These are phyloP conservation scores for Potamilus streckersoni DNA, from an alignment of 1,140 invertebrate genomes.

Conservation along the genomic window DNA sequence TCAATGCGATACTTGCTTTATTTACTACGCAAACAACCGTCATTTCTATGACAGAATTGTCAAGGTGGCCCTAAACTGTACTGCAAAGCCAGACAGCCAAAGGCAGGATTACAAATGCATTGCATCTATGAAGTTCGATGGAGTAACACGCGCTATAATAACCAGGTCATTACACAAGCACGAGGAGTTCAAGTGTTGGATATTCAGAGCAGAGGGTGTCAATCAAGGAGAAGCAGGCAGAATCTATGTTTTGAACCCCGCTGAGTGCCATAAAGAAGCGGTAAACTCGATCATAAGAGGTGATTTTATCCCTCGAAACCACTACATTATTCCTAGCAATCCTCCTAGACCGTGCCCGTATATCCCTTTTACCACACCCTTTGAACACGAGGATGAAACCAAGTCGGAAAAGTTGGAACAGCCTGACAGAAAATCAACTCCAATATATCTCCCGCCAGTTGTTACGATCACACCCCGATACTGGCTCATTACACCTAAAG, in stretches of 20 bases:
- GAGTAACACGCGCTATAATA: conserved; percentile 35
- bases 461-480: too few species aligned
- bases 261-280: conserved; percentile 15
- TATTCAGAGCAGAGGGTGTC: conserved; percentile 27
- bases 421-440: too few species aligned
- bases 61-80: conserved; percentile 19
- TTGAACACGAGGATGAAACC: too few species aligned
- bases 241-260: conserved; percentile 16
- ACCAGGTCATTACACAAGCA: conserved; percentile 22
- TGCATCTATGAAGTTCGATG: conserved; percentile 35
- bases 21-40: conserved; percentile 7
- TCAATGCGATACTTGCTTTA: conserved; percentile 23
- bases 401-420: too few species aligned
- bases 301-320: background rate
- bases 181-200: conserved; percentile 39
- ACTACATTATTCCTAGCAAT: background rate
- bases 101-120: conserved; percentile 38
- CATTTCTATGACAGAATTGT: background rate
- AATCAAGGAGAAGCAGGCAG: conserved; percentile 1
- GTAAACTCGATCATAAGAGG: conserved; percentile 8
- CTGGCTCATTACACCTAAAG: too few species aligned
- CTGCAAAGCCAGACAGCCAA: conserved; percentile 3
- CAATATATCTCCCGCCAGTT: too few species aligned
- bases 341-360: conserved; percentile 1
- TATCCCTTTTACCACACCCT: background rate